phyloP scores from a whole-genome alignment of 1,140 invertebrate species.

The Phymastichus coffea region DNA sequence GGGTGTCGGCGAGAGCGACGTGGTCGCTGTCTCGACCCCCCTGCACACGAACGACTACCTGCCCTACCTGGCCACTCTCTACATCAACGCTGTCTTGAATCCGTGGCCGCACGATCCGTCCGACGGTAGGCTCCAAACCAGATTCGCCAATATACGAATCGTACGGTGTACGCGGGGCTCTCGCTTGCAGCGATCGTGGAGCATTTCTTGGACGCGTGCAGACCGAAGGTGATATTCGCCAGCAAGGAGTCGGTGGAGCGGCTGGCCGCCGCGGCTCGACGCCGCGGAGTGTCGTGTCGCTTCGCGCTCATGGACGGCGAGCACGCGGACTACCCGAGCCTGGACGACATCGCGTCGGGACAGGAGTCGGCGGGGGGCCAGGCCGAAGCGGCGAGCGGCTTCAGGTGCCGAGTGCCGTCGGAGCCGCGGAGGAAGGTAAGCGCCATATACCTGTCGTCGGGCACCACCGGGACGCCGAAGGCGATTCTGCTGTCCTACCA shows the following conservation, averaged over 20 bases:
- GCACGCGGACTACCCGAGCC: background rate
- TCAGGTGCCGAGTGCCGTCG: background rate
- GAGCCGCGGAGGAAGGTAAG: background rate
- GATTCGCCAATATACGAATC: no score
- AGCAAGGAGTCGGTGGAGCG: background rate
- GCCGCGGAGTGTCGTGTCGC: background rate
- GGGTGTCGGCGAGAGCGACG: background rate
- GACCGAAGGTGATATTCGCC: conserved; percentile 19
- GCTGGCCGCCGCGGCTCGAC: background rate
- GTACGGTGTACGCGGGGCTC: no score
- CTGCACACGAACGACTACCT: background rate
- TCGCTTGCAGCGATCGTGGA: background rate
- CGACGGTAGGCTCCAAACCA: no score
- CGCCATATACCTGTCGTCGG: conserved; percentile 14
- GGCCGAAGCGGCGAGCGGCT: background rate
- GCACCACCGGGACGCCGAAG: conserved; percentile 6
- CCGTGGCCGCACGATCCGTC: background rate
- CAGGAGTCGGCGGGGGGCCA: background rate
- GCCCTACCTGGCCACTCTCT: background rate
- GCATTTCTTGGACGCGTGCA: no score
- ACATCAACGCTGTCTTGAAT: background rate
- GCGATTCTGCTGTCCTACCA: background rate
- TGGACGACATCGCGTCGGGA: background rate
- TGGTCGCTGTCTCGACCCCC: conserved; percentile 1
- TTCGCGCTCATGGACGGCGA: background rate